These are phyloP conservation scores for Osmerus mordax DNA, from an alignment of 2,113 vertebrate species.

Conservation along the genomic window DNA sequence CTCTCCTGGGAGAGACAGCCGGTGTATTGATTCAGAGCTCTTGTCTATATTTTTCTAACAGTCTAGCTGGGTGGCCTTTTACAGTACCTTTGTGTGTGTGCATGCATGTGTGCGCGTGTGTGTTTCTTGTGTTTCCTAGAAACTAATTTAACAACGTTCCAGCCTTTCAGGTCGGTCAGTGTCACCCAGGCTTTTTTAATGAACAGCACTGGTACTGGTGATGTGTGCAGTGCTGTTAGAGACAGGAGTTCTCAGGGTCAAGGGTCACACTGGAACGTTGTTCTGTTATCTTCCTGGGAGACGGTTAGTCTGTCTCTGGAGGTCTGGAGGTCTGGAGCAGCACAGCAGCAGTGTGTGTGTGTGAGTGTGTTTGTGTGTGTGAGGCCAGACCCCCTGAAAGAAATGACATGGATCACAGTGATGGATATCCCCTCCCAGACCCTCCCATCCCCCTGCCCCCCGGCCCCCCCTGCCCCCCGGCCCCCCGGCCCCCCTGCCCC, in stretches of 20 bases:
- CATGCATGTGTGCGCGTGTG: background rate
- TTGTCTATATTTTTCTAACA: too few species aligned
- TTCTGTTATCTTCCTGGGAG: too few species aligned
- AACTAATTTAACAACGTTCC: background rate
- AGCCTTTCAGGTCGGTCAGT: too few species aligned
- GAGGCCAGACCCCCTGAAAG: background rate
- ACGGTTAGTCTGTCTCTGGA: background rate
- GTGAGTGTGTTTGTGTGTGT: background rate
- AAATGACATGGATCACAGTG: background rate
- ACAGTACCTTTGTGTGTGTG: background rate
- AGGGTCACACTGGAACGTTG: too few species aligned
- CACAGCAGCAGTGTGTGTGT: background rate
- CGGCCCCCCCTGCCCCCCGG: too few species aligned
- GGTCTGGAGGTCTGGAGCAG: background rate
- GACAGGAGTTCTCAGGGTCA: too few species aligned
- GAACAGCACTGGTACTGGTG: too few species aligned
- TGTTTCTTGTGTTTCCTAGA: background rate
- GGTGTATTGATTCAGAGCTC: conserved; percentile 31
- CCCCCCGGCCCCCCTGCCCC: background rate
- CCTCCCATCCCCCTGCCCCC: background rate
- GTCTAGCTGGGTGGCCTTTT: conserved; percentile 5
- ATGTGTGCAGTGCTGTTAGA: too few species aligned
- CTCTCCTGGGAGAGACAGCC: conserved; percentile 18
- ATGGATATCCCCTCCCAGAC: background rate
- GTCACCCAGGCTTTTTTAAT: too few species aligned